Percentiles rank a stretch among this genome's conserved stretches.
Evolutionary conservation across 2,888 invertebrate species (phyloP).

Genomic region (Camptogramma bilineatum): DNA sequence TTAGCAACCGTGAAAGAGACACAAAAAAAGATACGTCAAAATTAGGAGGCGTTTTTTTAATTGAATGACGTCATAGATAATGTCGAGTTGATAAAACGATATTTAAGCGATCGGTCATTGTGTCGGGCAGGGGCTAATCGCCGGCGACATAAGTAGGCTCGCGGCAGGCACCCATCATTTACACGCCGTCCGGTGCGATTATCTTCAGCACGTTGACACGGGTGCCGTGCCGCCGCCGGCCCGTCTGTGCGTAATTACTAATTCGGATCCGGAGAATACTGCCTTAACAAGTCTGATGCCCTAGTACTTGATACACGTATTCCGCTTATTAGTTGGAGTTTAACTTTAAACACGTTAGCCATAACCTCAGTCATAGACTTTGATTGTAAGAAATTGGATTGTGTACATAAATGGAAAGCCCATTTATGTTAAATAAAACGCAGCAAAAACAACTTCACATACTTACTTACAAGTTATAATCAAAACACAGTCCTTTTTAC

Average conservation of each 20-base stretch:
- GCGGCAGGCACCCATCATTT: constrained; percentile 78
- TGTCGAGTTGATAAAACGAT: constrained; percentile 34
- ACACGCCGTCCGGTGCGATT: constrained; percentile 73
- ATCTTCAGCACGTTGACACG: constrained; percentile 69
- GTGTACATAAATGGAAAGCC: too few species aligned
- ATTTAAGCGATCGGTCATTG: constrained; percentile 63
- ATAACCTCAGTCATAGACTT: too few species aligned
- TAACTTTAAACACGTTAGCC: constrained; percentile 13
- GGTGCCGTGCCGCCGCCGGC: constrained; percentile 59
- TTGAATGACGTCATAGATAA: constrained; percentile 17
- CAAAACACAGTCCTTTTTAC: constrained; percentile 44
- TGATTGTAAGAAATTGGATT: constrained; percentile 19
- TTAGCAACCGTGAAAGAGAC: background rate
- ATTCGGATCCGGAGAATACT: constrained; percentile 62
- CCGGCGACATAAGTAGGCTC: constrained; percentile 71
- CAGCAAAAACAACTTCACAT: constrained; percentile 3
- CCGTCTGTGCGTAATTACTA: constrained; percentile 65
- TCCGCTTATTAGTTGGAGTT: constrained; percentile 53
- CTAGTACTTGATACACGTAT: constrained; percentile 58
- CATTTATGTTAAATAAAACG: constrained; percentile 11
- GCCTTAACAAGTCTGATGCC: constrained; percentile 52
- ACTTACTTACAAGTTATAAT: constrained; percentile 32
- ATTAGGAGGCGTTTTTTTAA: background rate
- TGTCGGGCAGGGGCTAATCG: constrained; percentile 68
- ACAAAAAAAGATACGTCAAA: background rate